Conservation (phyloP, 2,888 invertebrate genomes). For the Busseola fusca region DNA sequence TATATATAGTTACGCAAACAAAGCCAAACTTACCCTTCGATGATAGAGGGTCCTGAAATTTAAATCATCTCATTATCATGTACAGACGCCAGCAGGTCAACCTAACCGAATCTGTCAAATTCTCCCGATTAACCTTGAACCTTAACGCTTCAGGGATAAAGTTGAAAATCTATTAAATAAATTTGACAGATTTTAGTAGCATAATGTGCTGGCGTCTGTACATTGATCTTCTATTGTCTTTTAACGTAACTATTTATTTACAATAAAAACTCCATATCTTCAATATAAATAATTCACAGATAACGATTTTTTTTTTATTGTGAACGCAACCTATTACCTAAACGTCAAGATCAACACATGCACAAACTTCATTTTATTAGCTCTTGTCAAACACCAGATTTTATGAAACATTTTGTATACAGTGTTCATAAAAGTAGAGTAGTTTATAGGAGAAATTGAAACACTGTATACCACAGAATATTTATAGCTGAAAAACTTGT, state of each 20-base stretch:
- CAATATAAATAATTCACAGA: constrained; percentile 5
- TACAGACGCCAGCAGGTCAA: too few species aligned
- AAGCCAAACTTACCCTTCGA: background rate
- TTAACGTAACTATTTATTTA: too few species aligned
- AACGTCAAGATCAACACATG: constrained; percentile 67
- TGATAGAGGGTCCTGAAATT: background rate
- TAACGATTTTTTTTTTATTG: constrained; percentile 4
- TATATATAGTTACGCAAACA: background rate
- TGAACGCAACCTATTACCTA: constrained; percentile 56
- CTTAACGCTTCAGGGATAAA: too few species aligned
- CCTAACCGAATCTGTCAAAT: too few species aligned
- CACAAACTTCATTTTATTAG: constrained; percentile 61
- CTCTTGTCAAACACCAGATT: constrained; percentile 23
- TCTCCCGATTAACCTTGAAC: too few species aligned
- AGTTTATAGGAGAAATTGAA: constrained; percentile 16
- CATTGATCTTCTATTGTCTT: too few species aligned
- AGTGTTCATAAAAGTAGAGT: constrained; percentile 42
- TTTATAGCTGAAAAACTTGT: constrained; percentile 49
- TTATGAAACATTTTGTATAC: constrained; percentile 21
- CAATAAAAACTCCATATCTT: background rate
- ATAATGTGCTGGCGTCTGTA: too few species aligned
- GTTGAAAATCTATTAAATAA: too few species aligned
- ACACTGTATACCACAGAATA: constrained; percentile 44
- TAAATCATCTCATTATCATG: background rate
- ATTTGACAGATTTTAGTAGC: too few species aligned